A percentile compares a stretch with the other conserved stretches of the same genome.
phyloP scores from a whole-genome alignment of 2,797 vertebrate species.

The Rhadinocentrus ornatus region DNA sequence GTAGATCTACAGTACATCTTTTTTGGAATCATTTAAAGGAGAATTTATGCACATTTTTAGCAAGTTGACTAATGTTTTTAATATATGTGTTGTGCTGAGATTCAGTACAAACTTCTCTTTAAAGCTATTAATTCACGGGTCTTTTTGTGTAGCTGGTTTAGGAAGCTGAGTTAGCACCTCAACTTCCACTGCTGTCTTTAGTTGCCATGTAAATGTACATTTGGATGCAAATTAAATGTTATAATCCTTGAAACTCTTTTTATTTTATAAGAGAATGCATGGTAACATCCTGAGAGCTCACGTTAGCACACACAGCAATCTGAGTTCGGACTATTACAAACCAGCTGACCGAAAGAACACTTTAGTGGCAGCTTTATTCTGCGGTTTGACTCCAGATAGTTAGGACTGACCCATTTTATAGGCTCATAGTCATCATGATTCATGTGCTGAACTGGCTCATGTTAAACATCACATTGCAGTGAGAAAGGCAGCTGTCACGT shows the following conservation, averaged over 20 bases:
- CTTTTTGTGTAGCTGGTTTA: background rate
- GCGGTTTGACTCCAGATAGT: background rate
- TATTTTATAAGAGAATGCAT: background rate
- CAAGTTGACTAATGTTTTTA: background rate
- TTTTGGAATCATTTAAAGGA: background rate
- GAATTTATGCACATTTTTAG: background rate
- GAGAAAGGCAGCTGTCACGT: background rate
- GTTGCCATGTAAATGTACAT: background rate
- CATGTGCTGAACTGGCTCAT: background rate
- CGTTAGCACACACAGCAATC: no score
- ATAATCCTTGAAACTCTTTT: background rate
- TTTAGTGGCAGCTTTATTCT: background rate
- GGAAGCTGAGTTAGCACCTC: background rate
- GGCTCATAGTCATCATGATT: background rate
- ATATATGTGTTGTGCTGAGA: background rate
- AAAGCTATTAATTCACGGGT: background rate
- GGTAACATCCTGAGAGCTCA: background rate
- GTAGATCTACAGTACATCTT: background rate
- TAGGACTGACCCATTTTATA: background rate
- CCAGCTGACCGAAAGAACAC: background rate
- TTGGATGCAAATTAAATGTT: background rate
- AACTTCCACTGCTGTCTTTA: no score
- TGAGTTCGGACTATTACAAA: background rate
- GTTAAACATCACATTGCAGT: background rate
- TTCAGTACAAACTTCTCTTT: background rate